These are phyloP conservation scores for Drosophila robusta DNA, from an alignment of 2,888 invertebrate species.

Conservation along the genomic window DNA sequence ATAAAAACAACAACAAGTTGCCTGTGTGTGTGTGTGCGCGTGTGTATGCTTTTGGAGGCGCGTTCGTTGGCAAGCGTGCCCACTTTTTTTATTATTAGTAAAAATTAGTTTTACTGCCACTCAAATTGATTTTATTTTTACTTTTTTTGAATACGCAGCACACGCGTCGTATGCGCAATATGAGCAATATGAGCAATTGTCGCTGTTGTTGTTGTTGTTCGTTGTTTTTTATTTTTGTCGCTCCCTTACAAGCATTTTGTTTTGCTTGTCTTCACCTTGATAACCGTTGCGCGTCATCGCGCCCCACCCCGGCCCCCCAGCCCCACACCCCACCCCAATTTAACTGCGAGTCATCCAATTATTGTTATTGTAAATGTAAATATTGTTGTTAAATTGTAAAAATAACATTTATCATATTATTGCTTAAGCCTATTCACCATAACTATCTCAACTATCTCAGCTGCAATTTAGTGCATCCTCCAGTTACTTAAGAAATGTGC, in stretches of 20 bases:
- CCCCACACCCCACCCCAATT: not conserved
- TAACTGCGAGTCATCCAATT: slow-evolving; percentile 33
- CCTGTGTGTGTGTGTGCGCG: slow-evolving; percentile 4
- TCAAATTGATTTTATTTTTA: slow-evolving; percentile 9
- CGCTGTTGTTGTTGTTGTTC: slow-evolving; percentile 10
- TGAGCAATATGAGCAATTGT: slow-evolving; percentile 47
- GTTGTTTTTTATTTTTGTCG: slow-evolving; percentile 28
- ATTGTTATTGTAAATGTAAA: slow-evolving; percentile 31
- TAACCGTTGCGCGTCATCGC: slow-evolving; percentile 48
- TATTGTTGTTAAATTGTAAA: slow-evolving; percentile 43
- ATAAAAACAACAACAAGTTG: not conserved
- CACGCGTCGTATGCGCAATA: slow-evolving; percentile 66
- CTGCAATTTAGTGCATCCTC: not conserved
- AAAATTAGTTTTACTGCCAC: slow-evolving; percentile 1
- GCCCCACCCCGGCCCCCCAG: slow-evolving; percentile 1
- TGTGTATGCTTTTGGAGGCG: slow-evolving; percentile 56
- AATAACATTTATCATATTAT: slow-evolving; percentile 32
- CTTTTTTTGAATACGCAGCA: slow-evolving; percentile 32
- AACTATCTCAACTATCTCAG: not conserved
- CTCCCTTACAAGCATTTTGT: slow-evolving; percentile 50
- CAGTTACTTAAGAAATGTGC: not conserved
- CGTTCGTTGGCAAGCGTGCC: slow-evolving; percentile 60
- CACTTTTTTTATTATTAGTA: slow-evolving; percentile 45
- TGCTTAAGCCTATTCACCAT: slow-evolving; percentile 9
- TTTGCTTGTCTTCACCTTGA: slow-evolving; percentile 62